phyloP scores from a whole-genome alignment of 2,888 invertebrate genomes.

The Teinopalpus imperialis region DNA sequence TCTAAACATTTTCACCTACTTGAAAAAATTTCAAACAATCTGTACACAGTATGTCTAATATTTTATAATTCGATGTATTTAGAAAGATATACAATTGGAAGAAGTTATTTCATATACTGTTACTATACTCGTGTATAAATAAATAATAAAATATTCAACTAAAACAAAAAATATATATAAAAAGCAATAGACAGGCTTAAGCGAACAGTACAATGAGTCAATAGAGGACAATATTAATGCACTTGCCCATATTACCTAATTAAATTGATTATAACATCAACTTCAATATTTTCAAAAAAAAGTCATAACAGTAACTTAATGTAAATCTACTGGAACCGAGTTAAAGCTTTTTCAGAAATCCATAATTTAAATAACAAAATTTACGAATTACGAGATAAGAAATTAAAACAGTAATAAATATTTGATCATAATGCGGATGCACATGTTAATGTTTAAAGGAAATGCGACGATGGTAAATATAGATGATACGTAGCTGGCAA shows the following conservation, averaged over 20 bases:
- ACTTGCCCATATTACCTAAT: constrained; percentile 80
- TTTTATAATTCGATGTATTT: constrained; percentile 57
- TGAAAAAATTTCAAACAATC: constrained; percentile 32
- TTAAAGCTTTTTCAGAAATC: constrained; percentile 81
- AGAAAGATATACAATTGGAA: constrained; percentile 49
- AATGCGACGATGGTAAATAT: constrained; percentile 56
- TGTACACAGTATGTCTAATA: constrained; percentile 52
- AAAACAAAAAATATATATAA: constrained; percentile 69
- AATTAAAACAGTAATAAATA: constrained; percentile 79
- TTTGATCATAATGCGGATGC: constrained; percentile 75
- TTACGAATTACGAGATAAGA: constrained; percentile 74
- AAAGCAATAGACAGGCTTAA: constrained; percentile 74
- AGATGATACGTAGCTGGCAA: constrained; percentile 34
- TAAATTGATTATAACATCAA: constrained; percentile 80
- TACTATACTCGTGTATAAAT: constrained; percentile 68
- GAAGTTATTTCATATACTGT: constrained; percentile 56
- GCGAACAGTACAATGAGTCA: constrained; percentile 76
- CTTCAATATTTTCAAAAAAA: constrained; percentile 76
- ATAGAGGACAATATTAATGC: constrained; percentile 79
- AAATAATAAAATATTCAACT: constrained; percentile 81
- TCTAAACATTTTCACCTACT: constrained; percentile 41
- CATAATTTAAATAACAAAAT: constrained; percentile 80
- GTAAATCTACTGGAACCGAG: constrained; percentile 81
- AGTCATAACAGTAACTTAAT: constrained; percentile 81
- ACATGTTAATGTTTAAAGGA: constrained; percentile 45